A percentile compares a stretch with the other conserved stretches of the same genome.
phyloP scores from a whole-genome alignment of 1,140 invertebrate genomes.

The Drosophila arawakana region DNA sequence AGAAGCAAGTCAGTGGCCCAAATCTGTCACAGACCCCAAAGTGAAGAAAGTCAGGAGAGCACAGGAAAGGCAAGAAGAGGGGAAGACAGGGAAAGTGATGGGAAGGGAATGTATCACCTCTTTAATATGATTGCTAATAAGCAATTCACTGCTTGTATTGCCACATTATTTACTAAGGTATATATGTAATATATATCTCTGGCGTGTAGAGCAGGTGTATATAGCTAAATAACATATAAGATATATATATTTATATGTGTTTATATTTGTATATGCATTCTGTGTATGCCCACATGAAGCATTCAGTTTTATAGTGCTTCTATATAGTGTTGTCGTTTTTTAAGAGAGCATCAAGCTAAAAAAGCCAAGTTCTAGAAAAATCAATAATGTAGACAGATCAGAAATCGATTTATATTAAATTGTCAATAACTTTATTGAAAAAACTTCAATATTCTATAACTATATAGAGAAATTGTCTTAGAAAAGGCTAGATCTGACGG shows the following conservation, averaged over 20 bases:
- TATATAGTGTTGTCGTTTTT: constrained; percentile 27
- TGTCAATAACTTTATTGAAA: too few relatives aligned
- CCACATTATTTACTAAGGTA: constrained; percentile 11
- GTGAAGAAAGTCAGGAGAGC: too few relatives aligned
- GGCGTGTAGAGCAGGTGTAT: constrained; percentile 29
- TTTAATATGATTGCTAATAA: constrained; percentile 23
- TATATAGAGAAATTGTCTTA: too few relatives aligned
- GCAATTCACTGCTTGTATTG: constrained; percentile 28
- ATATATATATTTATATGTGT: constrained; percentile 34
- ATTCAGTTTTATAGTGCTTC: constrained; percentile 68
- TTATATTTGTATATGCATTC: constrained; percentile 26
- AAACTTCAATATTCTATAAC: too few relatives aligned
- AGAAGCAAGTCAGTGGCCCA: constrained; percentile 58
- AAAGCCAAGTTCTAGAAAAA: too few relatives aligned
- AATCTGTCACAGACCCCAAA: constrained; percentile 55
- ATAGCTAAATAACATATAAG: constrained; percentile 19
- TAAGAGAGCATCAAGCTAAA: too few relatives aligned
- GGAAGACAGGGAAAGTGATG: background rate
- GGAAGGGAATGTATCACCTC: constrained; percentile 14
- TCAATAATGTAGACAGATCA: too few relatives aligned
- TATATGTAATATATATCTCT: constrained; percentile 19
- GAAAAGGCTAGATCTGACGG: too few relatives aligned
- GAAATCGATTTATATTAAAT: too few relatives aligned
- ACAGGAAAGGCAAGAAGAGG: background rate
- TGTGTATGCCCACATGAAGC: constrained; percentile 58